Evolutionary conservation across 2,797 vertebrate species (phyloP), one percentile per base, ranked within the genome.

Genomic region (Erithacus rubecula): DNA sequence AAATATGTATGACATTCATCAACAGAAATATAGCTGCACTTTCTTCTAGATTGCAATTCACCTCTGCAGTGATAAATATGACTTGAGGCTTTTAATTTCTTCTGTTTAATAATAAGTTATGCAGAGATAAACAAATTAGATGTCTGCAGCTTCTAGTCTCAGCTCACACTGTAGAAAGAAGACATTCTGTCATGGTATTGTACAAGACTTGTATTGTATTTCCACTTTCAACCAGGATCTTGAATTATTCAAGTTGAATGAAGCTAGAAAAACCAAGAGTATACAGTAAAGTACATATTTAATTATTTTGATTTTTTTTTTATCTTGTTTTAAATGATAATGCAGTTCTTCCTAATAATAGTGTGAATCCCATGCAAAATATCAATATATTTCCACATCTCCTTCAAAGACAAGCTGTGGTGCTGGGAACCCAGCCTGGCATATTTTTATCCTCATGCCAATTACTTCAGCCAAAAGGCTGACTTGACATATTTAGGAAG

Each of bases 31-130:
- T 6, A 12, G 51, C 7, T 71, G 39, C 39, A 37, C 19, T 55
- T 86, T 72, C 43, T 87, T 78, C 27, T 27, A 75, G 69, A 71
- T 13, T 87, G 44, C 37, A 87, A 13, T 72, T 95, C 82, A 88
- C 43, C 36, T 71, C 75, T 81, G 72, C 59, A 75, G 65, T 26
- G 32, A 89, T 24, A 81, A 87, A 36, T 62, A 56, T 8, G 12
- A 89, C 82, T 95, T 49, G 12, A 86, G 69, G 69, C 32, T 83
- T 92, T 90, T 80, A 78, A 92, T 89, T 93, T 76, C 62, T 92
- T 83, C 69, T 59, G 55, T 71, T 89, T 85, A 89, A 64, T 30
- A 81, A 52, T 81, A 88, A 86, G 55, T 63, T 90, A 93, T 63
- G 76, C 18, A 94, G 47, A 75, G 9, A 30, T 56, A 92, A 95